Percentiles rank a stretch among this genome's conserved stretches.
Evolutionary conservation across 1,140 invertebrate genomes (phyloP).

Genomic region (Elysia chlorotica): DNA sequence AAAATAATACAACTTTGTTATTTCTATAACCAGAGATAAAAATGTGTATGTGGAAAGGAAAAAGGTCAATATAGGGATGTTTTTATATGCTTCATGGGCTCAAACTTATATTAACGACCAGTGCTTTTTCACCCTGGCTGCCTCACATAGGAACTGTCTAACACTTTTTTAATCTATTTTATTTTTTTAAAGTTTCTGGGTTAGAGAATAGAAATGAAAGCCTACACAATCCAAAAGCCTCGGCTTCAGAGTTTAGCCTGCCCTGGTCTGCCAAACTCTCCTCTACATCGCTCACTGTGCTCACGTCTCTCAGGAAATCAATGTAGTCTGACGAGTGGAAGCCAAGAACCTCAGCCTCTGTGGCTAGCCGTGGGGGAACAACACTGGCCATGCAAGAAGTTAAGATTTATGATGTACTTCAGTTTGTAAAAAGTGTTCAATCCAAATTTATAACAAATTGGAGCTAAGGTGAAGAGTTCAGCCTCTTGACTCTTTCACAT

Average conservation of each 20-base stretch:
- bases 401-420: neutral
- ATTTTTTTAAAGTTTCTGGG: neutral
- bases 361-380: constrained; percentile 30
- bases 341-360: constrained; percentile 31
- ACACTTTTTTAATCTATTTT: neutral
- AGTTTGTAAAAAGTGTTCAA: neutral
- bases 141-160: neutral
- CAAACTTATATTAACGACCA: no score
- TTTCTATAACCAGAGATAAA: no score
- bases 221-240: constrained; percentile 48
- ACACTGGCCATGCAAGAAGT: neutral
- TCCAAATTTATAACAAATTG: neutral
- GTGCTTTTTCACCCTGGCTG: no score
- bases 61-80: neutral
- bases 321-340: constrained; percentile 52
- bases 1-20: no score
- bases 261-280: constrained; percentile 32
- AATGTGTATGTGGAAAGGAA: neutral
- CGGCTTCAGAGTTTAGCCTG: constrained; percentile 35
- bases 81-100: no score
- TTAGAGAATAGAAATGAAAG: neutral
- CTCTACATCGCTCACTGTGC: constrained; percentile 32
- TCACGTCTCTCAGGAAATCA: constrained; percentile 36
- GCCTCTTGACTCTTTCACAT: no score
- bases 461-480: no score